Evolutionary conservation across 2,797 vertebrate genomes (phyloP), one percentile per base, ranked within the genome.

Genomic region (Phrynocephalus forsythii): DNA sequence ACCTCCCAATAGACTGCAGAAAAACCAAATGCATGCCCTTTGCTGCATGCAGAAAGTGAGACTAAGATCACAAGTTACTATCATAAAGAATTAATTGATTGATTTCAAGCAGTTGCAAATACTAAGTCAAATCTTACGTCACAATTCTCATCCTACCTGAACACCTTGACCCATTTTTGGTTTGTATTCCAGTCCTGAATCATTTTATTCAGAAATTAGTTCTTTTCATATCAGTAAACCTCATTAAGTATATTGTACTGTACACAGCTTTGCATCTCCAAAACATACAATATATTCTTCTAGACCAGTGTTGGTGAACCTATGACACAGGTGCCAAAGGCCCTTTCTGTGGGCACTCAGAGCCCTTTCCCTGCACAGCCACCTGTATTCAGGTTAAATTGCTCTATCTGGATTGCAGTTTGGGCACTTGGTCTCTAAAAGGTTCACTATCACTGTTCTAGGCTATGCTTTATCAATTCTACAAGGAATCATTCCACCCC

Each of bases 1-100:
- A 94, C 13, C 93, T 86, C 89, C 88, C 94, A 93, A 95, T 93
- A 96, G 91, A 87, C 48, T 93, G 66, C 90, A 94, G 91, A 86
- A 90, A 87, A 73, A 88, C 15, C 93, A 93, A 94, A 94, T 90
- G 90, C 52, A 92, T 48, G 84, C 91, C 88, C 92, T 92, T 92
- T 87, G 88, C 92, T 80, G 87, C 86, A 93, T 90, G 67, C 75
- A 73, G 3, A 90, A 44, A 83, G 67, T 90, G 89, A 89, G 89
- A 95, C 91, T 93, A 89, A 92, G 79, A 93, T 91, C 91, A 90
- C 85, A 78, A 90, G 93, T 90, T 92, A 69, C 88, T 90, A 91
- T 94, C 92, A 92, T 84, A 93, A 91, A 78, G 86, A 73, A 73
- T 80, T 90, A 91, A 89, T 89, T 15, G 60, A 63, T 63, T 63